Conservation (phyloP, 1,140 invertebrate genomes). For the Camponotus floridanus region DNA sequence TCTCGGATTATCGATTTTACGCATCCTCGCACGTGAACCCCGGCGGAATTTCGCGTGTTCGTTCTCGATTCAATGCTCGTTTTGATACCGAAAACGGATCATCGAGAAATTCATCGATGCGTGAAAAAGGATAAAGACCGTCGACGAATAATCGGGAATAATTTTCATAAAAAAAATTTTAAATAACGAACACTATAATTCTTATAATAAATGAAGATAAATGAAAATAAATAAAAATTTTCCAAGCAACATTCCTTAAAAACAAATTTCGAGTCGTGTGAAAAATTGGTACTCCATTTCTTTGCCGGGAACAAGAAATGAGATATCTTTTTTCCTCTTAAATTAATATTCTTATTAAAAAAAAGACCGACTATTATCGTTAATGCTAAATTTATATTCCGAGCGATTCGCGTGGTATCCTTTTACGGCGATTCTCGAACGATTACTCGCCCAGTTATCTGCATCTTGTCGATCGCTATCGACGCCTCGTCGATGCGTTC, state of each 20-base stretch:
- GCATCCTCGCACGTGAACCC: constrained; percentile 37
- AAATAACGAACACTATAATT: not conserved
- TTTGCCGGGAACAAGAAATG: not conserved
- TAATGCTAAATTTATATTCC: constrained; percentile 49
- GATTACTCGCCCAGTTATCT: constrained; percentile 37
- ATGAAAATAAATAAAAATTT: too few relatives aligned
- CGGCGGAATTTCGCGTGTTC: not conserved
- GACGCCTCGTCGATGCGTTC: constrained; percentile 13
- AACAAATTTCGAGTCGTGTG: too few relatives aligned
- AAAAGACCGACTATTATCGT: constrained; percentile 21
- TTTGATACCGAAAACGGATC: not conserved
- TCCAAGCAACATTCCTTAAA: too few relatives aligned
- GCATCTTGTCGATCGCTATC: constrained; percentile 59
- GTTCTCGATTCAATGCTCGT: not conserved
- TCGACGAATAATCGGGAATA: not conserved
- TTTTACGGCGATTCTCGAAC: constrained; percentile 46
- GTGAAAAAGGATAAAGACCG: not conserved
- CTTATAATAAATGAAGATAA: too few relatives aligned
- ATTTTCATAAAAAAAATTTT: not conserved
- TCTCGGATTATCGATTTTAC: constrained; percentile 53
- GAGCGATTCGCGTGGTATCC: constrained; percentile 41
- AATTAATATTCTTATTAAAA: constrained; percentile 15
- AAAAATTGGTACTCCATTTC: not conserved
- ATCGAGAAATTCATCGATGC: not conserved
- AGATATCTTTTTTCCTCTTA: not conserved